Evolutionary conservation across 2,888 invertebrate species (phyloP).

Genomic region (Phortica magna): DNA sequence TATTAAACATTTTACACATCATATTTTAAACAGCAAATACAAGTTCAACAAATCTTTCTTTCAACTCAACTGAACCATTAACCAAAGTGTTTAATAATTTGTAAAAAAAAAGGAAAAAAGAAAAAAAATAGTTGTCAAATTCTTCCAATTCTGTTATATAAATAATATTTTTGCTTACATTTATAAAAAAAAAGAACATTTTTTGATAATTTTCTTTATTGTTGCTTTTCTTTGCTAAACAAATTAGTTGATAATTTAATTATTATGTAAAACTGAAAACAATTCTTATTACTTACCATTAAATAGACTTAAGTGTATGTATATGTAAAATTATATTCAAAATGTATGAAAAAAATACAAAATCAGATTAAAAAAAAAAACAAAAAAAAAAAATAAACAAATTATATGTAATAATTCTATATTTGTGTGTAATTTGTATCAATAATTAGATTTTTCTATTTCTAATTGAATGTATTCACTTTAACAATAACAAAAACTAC

Average conservation of each 20-base stretch:
- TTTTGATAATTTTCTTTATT: not conserved
- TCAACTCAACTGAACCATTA: not conserved
- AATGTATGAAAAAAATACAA: slow-evolving; percentile 35
- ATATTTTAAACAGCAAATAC: not conserved
- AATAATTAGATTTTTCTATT: slow-evolving; percentile 41
- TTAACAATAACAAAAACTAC: not conserved
- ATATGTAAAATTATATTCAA: slow-evolving; percentile 21
- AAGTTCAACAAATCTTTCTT: not conserved
- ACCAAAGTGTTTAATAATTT: slow-evolving; percentile 3
- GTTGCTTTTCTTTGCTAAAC: not conserved
- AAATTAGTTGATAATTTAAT: slow-evolving; percentile 6
- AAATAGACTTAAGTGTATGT: slow-evolving; percentile 3
- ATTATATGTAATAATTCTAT: slow-evolving; percentile 18
- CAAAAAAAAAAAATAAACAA: slow-evolving; percentile 27
- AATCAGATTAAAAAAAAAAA: slow-evolving; percentile 26
- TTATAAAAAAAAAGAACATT: not conserved
- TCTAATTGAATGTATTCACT: slow-evolving; percentile 10
- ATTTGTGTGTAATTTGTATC: slow-evolving; percentile 43
- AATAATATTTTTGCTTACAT: slow-evolving; percentile 1
- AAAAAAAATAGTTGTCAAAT: not conserved
- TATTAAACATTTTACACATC: not conserved
- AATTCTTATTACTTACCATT: slow-evolving; percentile 25
- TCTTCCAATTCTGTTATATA: slow-evolving; percentile 22
- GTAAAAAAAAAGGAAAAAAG: not conserved
- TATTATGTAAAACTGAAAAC: slow-evolving; percentile 3